phyloP scores from a whole-genome alignment of 92 coral and sea anemone genomes.

The Blastomussa wellsi region DNA sequence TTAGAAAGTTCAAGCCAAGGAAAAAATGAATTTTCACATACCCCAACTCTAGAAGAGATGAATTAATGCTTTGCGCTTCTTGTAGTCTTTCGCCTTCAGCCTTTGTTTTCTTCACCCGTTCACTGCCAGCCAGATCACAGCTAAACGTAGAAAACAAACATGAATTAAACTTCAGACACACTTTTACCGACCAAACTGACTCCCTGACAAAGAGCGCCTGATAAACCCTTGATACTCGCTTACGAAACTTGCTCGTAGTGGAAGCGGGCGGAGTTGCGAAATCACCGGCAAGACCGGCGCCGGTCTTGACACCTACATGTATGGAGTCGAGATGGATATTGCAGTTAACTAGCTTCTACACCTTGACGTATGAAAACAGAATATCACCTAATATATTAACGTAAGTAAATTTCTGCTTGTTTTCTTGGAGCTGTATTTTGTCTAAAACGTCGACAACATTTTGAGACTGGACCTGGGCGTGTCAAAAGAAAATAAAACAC shows the following conservation, averaged over 20 bases:
- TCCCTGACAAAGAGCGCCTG: not conserved
- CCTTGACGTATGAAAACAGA: not conserved
- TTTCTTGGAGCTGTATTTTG: constrained; percentile 3
- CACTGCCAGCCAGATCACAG: constrained; percentile 99
- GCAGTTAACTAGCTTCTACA: not conserved
- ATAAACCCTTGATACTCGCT: not conserved
- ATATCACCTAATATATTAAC: not conserved
- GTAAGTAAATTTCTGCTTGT: constrained; percentile 16
- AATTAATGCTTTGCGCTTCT: constrained; percentile 96
- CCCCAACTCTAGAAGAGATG: constrained; percentile 92
- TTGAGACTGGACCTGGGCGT: not conserved
- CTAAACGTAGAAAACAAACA: constrained; percentile 14
- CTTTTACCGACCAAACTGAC: not conserved
- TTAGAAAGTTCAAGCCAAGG: not conserved
- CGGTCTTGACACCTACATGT: not conserved
- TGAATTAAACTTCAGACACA: not conserved
- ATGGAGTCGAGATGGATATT: not conserved
- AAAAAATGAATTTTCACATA: constrained; percentile 20
- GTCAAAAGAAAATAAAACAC: not conserved
- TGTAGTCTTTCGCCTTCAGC: constrained; percentile 97
- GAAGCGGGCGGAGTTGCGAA: not conserved
- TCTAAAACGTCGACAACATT: constrained; percentile 1
- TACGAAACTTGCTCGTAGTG: not conserved
- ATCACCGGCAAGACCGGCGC: not conserved
- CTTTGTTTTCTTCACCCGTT: constrained; percentile 92